Percentiles rank a stretch among this genome's conserved stretches.
phyloP scores from a whole-genome alignment of 2,113 vertebrate genomes.

The Seriola quinqueradiata region DNA sequence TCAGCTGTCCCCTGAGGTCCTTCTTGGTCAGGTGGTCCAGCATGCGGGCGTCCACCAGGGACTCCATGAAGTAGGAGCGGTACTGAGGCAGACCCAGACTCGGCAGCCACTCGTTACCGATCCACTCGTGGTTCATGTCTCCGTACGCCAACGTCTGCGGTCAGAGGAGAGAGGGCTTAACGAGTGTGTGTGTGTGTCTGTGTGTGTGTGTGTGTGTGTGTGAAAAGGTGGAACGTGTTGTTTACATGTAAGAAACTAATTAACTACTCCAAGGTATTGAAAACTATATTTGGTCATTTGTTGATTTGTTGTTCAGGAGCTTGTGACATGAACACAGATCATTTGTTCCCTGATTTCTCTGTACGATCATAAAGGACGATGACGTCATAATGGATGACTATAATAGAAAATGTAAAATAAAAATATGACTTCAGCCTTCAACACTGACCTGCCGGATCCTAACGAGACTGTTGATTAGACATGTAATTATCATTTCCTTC shows the following conservation, averaged over 20 bases:
- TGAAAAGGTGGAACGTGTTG: background rate
- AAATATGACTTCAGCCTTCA: background rate
- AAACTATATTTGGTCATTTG: no score
- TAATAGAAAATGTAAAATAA: no score
- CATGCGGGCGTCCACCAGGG: conserved; percentile 98
- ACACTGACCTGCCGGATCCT: background rate
- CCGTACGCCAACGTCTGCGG: conserved; percentile 94
- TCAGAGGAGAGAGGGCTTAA: background rate
- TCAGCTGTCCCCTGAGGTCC: conserved; percentile 95
- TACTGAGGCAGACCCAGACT: conserved; percentile 96
- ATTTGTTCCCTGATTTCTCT: no score
- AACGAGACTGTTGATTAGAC: background rate
- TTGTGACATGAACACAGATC: no score
- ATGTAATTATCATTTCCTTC: no score
- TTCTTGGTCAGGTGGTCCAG: conserved; percentile 98
- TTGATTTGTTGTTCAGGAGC: no score
- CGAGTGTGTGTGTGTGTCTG: background rate
- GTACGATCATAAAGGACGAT: no score
- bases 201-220: background rate
- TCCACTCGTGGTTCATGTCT: conserved; percentile 99
- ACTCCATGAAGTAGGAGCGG: conserved; percentile 99
- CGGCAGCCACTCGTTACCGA: conserved; percentile 98
- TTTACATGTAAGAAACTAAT: background rate
- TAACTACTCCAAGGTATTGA: background rate
- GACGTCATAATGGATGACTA: background rate